phyloP scores from a whole-genome alignment of 2,113 vertebrate genomes.

The Cinclus cinclus region DNA sequence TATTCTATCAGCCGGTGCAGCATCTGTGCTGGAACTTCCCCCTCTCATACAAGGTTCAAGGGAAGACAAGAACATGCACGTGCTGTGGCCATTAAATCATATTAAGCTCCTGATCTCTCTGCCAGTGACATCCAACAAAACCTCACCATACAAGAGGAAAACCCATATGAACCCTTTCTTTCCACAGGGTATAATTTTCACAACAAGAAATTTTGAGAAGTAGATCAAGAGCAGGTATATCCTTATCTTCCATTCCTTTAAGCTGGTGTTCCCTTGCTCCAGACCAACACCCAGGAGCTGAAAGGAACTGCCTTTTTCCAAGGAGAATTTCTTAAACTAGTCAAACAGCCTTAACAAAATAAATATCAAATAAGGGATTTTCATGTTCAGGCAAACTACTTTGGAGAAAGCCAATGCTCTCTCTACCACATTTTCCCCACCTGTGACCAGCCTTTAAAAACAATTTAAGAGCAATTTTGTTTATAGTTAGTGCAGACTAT shows the following conservation, averaged over 20 bases:
- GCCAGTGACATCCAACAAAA: not conserved
- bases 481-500: not conserved
- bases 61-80: not conserved
- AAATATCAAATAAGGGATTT: not conserved
- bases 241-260: not conserved
- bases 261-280: not conserved
- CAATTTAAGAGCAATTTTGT: not conserved
- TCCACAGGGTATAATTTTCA: not conserved
- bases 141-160: not conserved
- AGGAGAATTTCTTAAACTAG: not conserved
- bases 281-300: not conserved
- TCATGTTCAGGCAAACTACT: not conserved
- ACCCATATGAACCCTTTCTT: not conserved
- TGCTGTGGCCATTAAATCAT: not conserved
- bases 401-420: not conserved
- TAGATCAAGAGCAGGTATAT: not conserved
- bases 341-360: not conserved
- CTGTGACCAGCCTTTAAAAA: not conserved
- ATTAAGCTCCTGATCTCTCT: not conserved
- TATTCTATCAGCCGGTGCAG: not conserved
- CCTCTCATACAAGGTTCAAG: not conserved
- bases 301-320: not conserved
- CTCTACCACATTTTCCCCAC: not conserved
- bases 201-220: not conserved
- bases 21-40: not conserved